Conservation (phyloP, 2,888 invertebrate genomes). For the Heliconius cydno region DNA sequence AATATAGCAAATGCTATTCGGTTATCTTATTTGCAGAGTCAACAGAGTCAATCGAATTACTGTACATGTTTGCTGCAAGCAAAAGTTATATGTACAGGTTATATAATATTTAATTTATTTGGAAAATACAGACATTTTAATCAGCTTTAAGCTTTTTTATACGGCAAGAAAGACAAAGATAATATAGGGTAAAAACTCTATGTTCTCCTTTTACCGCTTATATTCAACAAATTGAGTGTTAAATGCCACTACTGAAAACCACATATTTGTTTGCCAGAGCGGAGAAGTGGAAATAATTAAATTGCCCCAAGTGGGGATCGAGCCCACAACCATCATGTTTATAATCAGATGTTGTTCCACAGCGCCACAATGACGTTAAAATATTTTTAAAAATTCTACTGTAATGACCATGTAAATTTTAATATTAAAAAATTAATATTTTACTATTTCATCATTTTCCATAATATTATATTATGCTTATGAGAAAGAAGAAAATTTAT, state of each 20-base stretch:
- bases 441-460: background rate
- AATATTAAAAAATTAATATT: too few species aligned
- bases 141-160: too few species aligned
- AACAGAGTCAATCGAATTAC: slow-evolving; percentile 52
- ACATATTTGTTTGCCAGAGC: background rate
- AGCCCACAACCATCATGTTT: too few species aligned
- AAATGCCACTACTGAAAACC: background rate
- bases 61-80: slow-evolving; percentile 37
- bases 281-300: too few species aligned
- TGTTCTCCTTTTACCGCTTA: background rate
- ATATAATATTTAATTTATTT: too few species aligned
- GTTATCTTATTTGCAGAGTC: slow-evolving; percentile 58
- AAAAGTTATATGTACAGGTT: background rate
- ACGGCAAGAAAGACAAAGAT: too few species aligned
- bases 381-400: too few species aligned
- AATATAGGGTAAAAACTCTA: background rate
- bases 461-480: background rate
- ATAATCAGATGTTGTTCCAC: too few species aligned
- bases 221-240: background rate
- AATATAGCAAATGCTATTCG: slow-evolving; percentile 47
- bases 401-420: too few species aligned
- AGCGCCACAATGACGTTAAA: too few species aligned
- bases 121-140: too few species aligned
- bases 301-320: too few species aligned
- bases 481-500: background rate